A percentile compares a stretch with the other conserved stretches of the same genome.
Conservation (phyloP, 1,140 invertebrate species). For the Cydia splendana region DNA sequence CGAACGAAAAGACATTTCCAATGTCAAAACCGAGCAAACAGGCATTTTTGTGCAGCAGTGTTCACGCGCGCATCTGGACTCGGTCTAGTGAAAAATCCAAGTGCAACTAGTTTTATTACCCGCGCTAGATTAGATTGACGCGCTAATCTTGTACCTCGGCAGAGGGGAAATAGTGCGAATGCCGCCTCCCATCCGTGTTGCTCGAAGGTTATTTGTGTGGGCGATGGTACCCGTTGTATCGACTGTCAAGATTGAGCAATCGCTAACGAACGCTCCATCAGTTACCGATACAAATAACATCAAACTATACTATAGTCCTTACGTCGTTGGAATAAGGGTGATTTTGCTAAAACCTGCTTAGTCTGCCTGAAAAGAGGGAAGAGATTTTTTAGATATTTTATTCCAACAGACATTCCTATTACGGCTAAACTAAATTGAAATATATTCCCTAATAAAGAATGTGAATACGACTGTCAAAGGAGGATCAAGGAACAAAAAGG, state of each 20-base stretch:
- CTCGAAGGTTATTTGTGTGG: no score
- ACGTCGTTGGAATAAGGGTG: neutral
- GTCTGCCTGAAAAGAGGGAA: neutral
- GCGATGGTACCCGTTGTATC: neutral
- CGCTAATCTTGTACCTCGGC: no score
- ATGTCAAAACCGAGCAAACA: no score
- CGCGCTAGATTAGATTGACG: no score
- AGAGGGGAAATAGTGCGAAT: no score
- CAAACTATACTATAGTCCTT: neutral
- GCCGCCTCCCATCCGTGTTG: no score
- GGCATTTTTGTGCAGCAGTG: no score
- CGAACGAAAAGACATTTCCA: no score
- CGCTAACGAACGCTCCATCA: slow-evolving; percentile 1
- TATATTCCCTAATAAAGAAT: neutral
- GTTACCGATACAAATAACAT: slow-evolving; percentile 5
- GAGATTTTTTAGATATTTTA: neutral
- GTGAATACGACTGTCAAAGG: neutral
- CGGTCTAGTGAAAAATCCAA: no score
- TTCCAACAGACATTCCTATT: neutral
- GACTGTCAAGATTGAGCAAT: slow-evolving; percentile 1
- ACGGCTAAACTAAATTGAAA: neutral
- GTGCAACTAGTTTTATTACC: no score
- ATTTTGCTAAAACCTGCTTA: neutral
- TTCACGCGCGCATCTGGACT: no score
- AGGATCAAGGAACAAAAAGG: neutral